phyloP scores from a whole-genome alignment of 2,888 invertebrate species.

The Dusona sp. region DNA sequence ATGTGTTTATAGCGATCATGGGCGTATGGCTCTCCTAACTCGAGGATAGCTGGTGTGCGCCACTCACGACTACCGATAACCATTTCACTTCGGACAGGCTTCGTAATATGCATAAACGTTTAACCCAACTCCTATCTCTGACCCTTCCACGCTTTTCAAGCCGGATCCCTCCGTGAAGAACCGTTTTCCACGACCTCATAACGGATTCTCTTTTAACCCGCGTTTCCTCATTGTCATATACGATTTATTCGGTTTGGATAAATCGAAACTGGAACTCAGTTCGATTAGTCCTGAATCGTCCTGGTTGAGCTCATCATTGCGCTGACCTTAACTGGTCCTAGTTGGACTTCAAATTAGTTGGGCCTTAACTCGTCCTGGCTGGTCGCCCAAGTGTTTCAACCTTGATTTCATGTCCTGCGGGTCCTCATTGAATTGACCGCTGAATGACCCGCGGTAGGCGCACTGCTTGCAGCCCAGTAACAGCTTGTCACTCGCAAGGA shows the following conservation, averaged over 20 bases:
- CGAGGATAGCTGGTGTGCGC: conserved; percentile 51
- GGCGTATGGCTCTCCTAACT: conserved; percentile 29
- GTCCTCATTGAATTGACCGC: background rate
- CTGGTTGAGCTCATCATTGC: too few relatives aligned
- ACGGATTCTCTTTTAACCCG: background rate
- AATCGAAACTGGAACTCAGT: background rate
- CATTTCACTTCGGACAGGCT: conserved; percentile 32
- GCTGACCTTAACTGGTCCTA: background rate
- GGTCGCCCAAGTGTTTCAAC: background rate
- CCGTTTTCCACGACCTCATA: conserved; percentile 39
- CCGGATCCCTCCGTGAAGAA: background rate
- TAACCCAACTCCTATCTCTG: background rate
- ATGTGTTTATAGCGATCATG: conserved; percentile 20
- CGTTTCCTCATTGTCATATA: background rate
- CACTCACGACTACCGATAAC: conserved; percentile 62
- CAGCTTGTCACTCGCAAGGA: background rate
- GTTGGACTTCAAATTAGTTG: too few relatives aligned
- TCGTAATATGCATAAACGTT: conserved; percentile 8
- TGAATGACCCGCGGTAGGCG: background rate
- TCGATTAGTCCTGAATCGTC: background rate
- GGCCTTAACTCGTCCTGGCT: background rate
- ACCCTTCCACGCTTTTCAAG: background rate
- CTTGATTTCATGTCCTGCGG: background rate
- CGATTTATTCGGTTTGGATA: background rate
- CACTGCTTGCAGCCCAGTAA: background rate